A percentile compares a stretch with the other conserved stretches of the same genome.
Evolutionary conservation across 2,888 invertebrate genomes (phyloP).

Genomic region (Lasioglossum leucozonium): DNA sequence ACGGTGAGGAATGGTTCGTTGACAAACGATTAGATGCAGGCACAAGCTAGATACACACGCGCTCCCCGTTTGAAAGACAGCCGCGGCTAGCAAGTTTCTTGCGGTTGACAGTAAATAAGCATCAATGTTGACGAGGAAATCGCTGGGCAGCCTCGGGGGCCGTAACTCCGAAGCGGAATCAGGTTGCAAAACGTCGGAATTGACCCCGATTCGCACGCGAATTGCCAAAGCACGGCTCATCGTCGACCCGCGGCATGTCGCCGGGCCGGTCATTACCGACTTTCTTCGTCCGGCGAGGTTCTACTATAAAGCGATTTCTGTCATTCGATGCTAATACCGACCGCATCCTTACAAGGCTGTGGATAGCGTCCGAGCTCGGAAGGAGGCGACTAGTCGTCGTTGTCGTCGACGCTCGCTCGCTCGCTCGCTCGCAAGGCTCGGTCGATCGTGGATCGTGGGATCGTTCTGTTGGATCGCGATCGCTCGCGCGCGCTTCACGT

Average conservation of each 20-base stretch:
- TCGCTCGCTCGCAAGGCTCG: constrained; percentile 2
- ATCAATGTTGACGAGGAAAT: background rate
- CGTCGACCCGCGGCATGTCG: constrained; percentile 15
- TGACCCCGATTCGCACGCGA: constrained; percentile 31
- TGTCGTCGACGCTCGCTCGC: background rate
- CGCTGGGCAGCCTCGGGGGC: background rate
- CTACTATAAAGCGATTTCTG: constrained; percentile 80
- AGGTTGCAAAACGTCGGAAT: constrained; percentile 18
- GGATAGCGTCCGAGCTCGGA: constrained; percentile 53
- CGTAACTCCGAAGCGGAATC: background rate
- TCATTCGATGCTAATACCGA: constrained; percentile 78
- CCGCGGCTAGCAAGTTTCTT: background rate
- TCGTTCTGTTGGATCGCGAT: constrained; percentile 52
- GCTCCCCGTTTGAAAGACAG: background rate
- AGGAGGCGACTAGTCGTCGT: constrained; percentile 57
- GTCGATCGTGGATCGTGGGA: constrained; percentile 65
- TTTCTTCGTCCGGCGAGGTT: constrained; percentile 71
- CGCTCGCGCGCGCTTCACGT: constrained; percentile 34
- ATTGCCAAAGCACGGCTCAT: constrained; percentile 24
- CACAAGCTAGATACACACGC: no score
- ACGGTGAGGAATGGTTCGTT: no score
- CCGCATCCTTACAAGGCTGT: constrained; percentile 73
- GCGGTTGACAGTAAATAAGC: background rate
- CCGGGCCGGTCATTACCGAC: constrained; percentile 68
- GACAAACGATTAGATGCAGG: no score